Evolutionary conservation across 2,888 invertebrate species (phyloP), one percentile per base, ranked within the genome.

Genomic region (Coleophora deauratella): DNA sequence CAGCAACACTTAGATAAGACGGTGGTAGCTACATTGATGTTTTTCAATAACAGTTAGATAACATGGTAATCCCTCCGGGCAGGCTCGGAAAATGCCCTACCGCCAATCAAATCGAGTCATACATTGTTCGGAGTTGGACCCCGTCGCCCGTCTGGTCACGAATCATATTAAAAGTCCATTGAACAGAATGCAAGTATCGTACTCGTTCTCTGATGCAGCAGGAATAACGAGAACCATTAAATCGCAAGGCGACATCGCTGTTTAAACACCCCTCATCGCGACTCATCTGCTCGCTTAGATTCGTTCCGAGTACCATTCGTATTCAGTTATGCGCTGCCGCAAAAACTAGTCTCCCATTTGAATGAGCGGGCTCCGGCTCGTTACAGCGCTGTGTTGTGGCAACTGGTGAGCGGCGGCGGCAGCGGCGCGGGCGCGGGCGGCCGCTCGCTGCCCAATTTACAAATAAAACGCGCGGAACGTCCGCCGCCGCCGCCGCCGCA

Each of bases 291-390:
- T 49, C 65, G 63, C 71, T 74, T 74, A 74, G 74, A 74, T 66
- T 62, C 64, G 62, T 68, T 64, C 66, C 65, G 62, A 72, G 78
- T 67, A 67, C 67, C 72, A 74, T 80, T 74, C 68, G 70, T 72
- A 80, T 80, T 77, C 76, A 79, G 72, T 75, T 72, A 78, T 78
- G 73, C 77, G 68, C 62, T 48, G 47, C 49, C 51, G 62, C 75
- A 84, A 82, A 84, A 84, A 84, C 71, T 75, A 68, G 81, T 75
- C 72, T 70, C 67, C 76, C 79, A 77, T 82, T 76, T 77, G 81
- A 82, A 84, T 80, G 82, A 75, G 67, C 56, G 59, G 58, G n/a
- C n/a, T n/a, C n/a, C n/a, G 37, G 33, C 42, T 42, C 42, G 40
- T 42, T 42, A 39, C 34, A 10, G 27, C 28, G 10, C 40, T 35